phyloP scores from a whole-genome alignment of 2,797 vertebrate genomes.

The Lindbergichthys nudifrons region DNA sequence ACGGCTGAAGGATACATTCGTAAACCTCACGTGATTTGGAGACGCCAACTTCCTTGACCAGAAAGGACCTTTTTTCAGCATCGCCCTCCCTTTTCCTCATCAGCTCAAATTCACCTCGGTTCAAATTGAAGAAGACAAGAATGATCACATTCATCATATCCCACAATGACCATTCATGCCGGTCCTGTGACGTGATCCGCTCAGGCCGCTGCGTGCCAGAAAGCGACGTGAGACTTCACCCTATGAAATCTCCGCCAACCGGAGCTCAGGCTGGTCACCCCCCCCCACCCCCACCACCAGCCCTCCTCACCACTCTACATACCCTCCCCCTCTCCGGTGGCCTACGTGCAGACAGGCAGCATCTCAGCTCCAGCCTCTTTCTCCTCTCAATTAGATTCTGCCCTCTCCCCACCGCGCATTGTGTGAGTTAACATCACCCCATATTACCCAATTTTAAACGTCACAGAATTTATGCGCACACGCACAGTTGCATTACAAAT shows the following conservation, averaged over 20 bases:
- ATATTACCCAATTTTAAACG: conserved; percentile 55
- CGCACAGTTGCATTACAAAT: conserved; percentile 33
- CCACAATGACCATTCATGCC: conserved; percentile 76
- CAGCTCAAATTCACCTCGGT: conserved; percentile 54
- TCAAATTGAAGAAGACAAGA: conserved; percentile 66
- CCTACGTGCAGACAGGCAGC: conserved; percentile 80
- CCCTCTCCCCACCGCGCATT: conserved; percentile 31
- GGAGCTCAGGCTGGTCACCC: conserved; percentile 34
- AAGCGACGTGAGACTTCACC: conserved; percentile 60
- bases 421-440: conserved; percentile 68
- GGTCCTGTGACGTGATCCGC: conserved; percentile 62
- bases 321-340: conserved; percentile 43
- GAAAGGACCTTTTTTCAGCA: conserved; percentile 35
- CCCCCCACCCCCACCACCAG: not conserved
- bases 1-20: conserved; percentile 12
- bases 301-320: not conserved
- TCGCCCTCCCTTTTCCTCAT: conserved; percentile 45
- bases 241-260: conserved; percentile 56
- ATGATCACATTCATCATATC: conserved; percentile 81
- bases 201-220: conserved; percentile 55
- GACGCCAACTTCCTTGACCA: conserved; percentile 23
- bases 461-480: conserved; percentile 44
- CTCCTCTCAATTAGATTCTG: conserved; percentile 43
- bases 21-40: conserved; percentile 22
- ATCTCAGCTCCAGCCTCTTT: conserved; percentile 57